A percentile compares a stretch with the other conserved stretches of the same genome.
Conservation (phyloP, 1,140 invertebrate species). For the Anastrepha obliqua region DNA sequence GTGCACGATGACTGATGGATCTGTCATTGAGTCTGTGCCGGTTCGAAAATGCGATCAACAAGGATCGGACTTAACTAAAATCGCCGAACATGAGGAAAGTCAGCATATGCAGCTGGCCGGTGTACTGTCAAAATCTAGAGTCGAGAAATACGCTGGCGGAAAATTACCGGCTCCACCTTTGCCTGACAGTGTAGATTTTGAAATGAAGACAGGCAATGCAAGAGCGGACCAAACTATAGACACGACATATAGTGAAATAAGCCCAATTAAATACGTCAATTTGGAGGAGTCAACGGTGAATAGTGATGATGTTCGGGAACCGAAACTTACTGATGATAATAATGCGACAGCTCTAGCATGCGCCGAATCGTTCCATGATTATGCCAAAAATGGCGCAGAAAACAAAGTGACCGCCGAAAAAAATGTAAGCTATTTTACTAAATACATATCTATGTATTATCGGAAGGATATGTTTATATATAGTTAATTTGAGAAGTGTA, state of each 20-base stretch:
- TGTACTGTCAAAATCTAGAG: constrained; percentile 33
- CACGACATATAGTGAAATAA: constrained; percentile 16
- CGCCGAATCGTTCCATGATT: no score
- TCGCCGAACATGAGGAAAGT: neutral
- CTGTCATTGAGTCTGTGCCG: neutral
- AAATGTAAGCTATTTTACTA: neutral
- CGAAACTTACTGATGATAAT: neutral
- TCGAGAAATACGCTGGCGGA: neutral
- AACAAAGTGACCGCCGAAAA: neutral
- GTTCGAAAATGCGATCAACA: neutral
- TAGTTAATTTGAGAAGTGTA: no score
- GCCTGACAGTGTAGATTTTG: neutral
- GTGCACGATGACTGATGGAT: neutral
- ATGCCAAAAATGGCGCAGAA: neutral
- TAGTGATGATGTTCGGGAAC: neutral
- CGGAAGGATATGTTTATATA: no score
- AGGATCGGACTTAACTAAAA: neutral
- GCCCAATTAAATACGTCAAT: neutral
- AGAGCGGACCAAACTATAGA: neutral
- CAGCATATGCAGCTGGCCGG: constrained; percentile 41
- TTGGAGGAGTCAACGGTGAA: neutral
- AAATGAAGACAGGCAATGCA: neutral
- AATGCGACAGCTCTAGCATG: no score
- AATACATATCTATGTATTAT: neutral
- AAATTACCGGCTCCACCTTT: neutral